phyloP scores from a whole-genome alignment of 2,888 invertebrate genomes.

The Agrochola lychnidis region DNA sequence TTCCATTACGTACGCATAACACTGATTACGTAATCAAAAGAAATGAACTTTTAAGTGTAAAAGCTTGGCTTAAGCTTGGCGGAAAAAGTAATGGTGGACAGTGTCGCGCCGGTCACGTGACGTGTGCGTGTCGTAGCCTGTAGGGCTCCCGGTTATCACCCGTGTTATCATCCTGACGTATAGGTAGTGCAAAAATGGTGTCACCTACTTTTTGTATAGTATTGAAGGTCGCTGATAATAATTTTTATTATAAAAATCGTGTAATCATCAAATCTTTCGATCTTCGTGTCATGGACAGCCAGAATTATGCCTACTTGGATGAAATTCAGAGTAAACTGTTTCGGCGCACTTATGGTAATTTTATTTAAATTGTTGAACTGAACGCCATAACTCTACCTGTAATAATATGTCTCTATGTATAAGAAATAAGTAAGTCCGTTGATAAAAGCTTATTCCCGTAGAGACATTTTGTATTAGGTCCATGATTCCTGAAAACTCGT shows the following conservation, averaged over 20 bases:
- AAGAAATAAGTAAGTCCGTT: not conserved
- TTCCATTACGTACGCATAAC: slow-evolving; percentile 57
- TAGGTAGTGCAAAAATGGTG: slow-evolving; percentile 79
- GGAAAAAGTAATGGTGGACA: slow-evolving; percentile 31
- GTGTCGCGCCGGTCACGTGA: slow-evolving; percentile 57
- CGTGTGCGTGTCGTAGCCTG: slow-evolving; percentile 55
- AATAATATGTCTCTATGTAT: not conserved
- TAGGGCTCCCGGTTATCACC: slow-evolving; percentile 76
- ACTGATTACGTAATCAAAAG: slow-evolving; percentile 39
- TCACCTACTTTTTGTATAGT: slow-evolving; percentile 85
- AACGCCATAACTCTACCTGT: not conserved
- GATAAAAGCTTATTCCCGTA: not conserved
- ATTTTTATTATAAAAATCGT: slow-evolving; percentile 77
- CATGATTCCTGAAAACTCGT: not conserved
- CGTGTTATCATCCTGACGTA: slow-evolving; percentile 74
- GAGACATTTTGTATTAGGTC: not conserved
- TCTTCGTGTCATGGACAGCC: slow-evolving; percentile 83
- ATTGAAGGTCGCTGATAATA: slow-evolving; percentile 86
- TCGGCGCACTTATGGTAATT: slow-evolving; percentile 3
- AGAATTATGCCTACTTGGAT: slow-evolving; percentile 69
- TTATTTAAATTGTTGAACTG: slow-evolving; percentile 1
- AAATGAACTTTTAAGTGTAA: slow-evolving; percentile 34
- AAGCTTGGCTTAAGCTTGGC: slow-evolving; percentile 11
- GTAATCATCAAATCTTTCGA: slow-evolving; percentile 79
- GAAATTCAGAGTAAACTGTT: slow-evolving; percentile 32